Base-by-base conservation (phyloP, 2,888 invertebrate genomes). In the Acleris holmiana region DNA sequence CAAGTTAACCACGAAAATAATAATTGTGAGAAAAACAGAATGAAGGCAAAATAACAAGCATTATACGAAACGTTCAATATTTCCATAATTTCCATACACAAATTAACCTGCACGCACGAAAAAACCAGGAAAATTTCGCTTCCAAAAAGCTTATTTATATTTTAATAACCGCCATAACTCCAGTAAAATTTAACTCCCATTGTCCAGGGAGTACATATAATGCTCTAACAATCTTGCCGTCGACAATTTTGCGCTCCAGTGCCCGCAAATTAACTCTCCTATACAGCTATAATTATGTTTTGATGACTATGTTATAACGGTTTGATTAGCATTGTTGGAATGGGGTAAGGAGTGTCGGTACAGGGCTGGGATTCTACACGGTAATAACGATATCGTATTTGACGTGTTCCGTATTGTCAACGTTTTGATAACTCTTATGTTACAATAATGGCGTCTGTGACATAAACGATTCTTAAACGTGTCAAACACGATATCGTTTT, bases 151-250 rank as follows among this genome's bases (percentile, higher is more conserved):
- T 21, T 64, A 46, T 64, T 59, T 54, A 53, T 58, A 64, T 64
- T 64, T 64, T 59, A 64, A 64, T 64, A 64, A 64, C 35, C 61
- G 47, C 58, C 53, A 53, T 59, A 63, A 58, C 63, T 59, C 23
- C 29, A 23, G 64, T 59, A 48, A 59, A 59, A 64, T 58, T 64
- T 58, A 64, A 64, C 53, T 58, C 53, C 25, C 64, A 59, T 64
- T 59, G 64, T 64, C 58, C 53, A 29, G 64, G 64, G 64, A 64
- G 19, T 25, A 41, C 55, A 55, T 55, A 55, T 55, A 55, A 55
- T 23, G 55, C 44, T n/a, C 55, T 7, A 23, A 44, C 44, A 41
- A 44, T 44, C 55, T 62, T 56, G 29, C 56, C 23, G 53, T 53
- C 48, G 63, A 48, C 53, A 64, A 59, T 64, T 64, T 64, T 48